phyloP scores from a whole-genome alignment of 1,140 invertebrate species.

The Platorchestia sp. region DNA sequence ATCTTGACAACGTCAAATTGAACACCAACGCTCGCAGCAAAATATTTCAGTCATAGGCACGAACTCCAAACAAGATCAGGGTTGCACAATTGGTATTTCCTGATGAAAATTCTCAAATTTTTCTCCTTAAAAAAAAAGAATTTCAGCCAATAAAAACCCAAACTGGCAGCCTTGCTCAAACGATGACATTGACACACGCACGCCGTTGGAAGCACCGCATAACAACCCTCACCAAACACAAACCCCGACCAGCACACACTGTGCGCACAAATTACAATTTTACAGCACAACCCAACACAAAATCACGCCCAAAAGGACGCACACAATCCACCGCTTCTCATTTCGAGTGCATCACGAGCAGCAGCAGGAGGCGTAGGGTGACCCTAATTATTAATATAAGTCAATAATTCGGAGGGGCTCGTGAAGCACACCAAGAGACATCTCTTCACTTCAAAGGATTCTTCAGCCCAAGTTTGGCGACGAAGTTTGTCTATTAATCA shows the following conservation, averaged over 20 bases:
- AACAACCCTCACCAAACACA: too few relatives aligned
- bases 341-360: background rate
- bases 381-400: background rate
- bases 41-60: too few relatives aligned
- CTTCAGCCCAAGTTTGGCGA: slow-evolving; percentile 10
- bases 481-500: slow-evolving; percentile 39
- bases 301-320: background rate
- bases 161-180: too few relatives aligned
- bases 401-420: background rate
- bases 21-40: too few relatives aligned
- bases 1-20: too few relatives aligned
- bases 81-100: too few relatives aligned
- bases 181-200: too few relatives aligned
- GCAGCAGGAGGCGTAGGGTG: background rate
- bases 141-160: too few relatives aligned
- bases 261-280: background rate
- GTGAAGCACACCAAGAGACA: background rate
- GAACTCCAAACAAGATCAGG: too few relatives aligned
- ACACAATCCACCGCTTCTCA: background rate
- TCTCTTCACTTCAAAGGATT: slow-evolving; percentile 36
- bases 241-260: background rate
- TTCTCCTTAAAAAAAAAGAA: too few relatives aligned
- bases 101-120: too few relatives aligned
- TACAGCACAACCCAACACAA: background rate
- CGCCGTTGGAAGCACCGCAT: too few relatives aligned